A percentile compares a stretch with the other conserved stretches of the same genome.
Conservation (phyloP, 2,888 invertebrate species). For the Stegana nigrithorax region DNA sequence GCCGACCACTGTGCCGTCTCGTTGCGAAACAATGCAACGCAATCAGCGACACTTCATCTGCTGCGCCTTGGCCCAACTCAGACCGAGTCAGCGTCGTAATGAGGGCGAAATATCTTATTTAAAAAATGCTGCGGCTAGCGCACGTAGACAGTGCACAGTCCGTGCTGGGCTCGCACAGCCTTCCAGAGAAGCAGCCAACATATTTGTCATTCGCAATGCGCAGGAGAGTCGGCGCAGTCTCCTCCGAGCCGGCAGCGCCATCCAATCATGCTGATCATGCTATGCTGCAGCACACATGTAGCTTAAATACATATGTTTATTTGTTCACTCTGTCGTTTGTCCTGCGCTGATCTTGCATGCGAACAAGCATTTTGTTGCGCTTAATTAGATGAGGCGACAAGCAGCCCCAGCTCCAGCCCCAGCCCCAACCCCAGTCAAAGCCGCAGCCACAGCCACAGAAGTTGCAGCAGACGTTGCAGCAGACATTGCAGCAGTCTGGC, state of each 20-base stretch:
- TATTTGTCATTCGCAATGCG: conserved; percentile 20
- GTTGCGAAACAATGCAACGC: conserved; percentile 61
- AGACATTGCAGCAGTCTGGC: no score
- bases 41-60: conserved; percentile 65
- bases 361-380: conserved; percentile 22
- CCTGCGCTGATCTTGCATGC: conserved; percentile 10
- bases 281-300: not conserved
- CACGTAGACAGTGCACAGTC: no score
- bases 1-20: no score
- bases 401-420: conserved; percentile 23
- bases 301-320: not conserved
- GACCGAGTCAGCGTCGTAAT: conserved; percentile 40
- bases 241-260: not conserved
- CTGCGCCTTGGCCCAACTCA: not conserved
- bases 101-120: conserved; percentile 62
- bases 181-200: conserved; percentile 17
- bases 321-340: not conserved
- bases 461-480: no score
- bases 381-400: conserved; percentile 61
- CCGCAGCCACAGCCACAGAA: not conserved
- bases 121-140: conserved; percentile 23
- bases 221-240: not conserved
- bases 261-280: conserved; percentile 15
- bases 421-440: not conserved
- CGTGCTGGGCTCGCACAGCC: no score